These are phyloP conservation scores for Martes martes DNA, from an alignment of 2,113 vertebrate species.

Conservation along the genomic window DNA sequence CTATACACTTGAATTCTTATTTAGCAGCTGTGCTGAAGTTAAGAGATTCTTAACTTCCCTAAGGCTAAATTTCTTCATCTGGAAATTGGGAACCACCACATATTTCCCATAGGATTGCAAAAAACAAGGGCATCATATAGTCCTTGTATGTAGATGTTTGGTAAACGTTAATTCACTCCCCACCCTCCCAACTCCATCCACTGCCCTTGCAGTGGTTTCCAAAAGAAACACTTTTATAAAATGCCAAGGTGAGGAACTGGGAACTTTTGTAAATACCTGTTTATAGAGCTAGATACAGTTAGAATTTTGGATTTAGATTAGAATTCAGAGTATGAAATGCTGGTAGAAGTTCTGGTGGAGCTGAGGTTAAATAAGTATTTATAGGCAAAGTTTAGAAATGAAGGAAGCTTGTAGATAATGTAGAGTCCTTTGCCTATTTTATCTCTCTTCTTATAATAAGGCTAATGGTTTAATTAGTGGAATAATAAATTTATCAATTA, in stretches of 20 bases:
- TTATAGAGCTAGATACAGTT: neutral
- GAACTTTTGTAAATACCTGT: neutral
- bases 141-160: neutral
- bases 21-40: neutral
- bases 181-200: neutral
- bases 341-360: neutral
- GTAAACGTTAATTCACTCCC: neutral
- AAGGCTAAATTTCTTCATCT: neutral
- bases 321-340: neutral
- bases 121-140: neutral
- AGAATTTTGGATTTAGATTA: slow-evolving; percentile 11
- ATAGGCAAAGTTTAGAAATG: neutral
- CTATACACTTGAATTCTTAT: neutral
- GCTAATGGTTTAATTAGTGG: neutral
- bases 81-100: neutral
- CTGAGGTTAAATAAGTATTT: neutral
- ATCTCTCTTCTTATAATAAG: neutral
- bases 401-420: neutral
- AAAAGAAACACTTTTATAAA: neutral
- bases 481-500: neutral
- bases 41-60: neutral
- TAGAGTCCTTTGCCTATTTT: neutral
- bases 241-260: neutral
- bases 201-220: neutral
- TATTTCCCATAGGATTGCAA: neutral